Conservation (phyloP, 2,888 invertebrate genomes). For the Parasteatoda lunata region DNA sequence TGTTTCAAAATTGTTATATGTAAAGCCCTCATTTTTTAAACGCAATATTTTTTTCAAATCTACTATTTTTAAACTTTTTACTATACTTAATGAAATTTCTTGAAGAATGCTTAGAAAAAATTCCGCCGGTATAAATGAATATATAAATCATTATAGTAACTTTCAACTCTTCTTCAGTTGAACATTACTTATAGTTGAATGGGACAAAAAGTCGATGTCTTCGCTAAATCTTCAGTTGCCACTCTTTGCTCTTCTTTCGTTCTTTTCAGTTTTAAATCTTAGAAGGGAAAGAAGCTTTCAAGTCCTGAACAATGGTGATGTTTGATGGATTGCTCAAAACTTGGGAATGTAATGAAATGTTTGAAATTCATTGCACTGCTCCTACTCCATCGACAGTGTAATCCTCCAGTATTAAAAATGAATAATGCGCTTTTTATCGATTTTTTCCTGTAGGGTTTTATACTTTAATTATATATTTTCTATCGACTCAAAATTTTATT, state of each 20-base stretch:
- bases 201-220: neutral
- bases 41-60: no score
- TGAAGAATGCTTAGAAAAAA: no score
- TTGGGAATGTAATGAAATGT: conserved; percentile 37
- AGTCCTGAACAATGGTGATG: conserved; percentile 17
- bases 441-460: neutral
- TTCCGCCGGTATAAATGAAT: no score
- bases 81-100: no score
- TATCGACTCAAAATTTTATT: neutral
- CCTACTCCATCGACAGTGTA: neutral
- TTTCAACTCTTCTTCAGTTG: no score
- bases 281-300: neutral
- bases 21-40: no score
- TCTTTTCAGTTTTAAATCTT: neutral
- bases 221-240: no score
- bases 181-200: neutral
- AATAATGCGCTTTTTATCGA: conserved; percentile 27
- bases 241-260: neutral
- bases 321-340: conserved; percentile 13
- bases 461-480: neutral
- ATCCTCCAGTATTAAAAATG: conserved; percentile 25
- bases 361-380: conserved; percentile 27
- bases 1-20: no score
- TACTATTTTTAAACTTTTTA: no score
- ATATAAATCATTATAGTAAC: no score